Evolutionary conservation across 2,797 vertebrate genomes (phyloP), one percentile per base, ranked within the genome.

Genomic region (Clarias laeviceps): DNA sequence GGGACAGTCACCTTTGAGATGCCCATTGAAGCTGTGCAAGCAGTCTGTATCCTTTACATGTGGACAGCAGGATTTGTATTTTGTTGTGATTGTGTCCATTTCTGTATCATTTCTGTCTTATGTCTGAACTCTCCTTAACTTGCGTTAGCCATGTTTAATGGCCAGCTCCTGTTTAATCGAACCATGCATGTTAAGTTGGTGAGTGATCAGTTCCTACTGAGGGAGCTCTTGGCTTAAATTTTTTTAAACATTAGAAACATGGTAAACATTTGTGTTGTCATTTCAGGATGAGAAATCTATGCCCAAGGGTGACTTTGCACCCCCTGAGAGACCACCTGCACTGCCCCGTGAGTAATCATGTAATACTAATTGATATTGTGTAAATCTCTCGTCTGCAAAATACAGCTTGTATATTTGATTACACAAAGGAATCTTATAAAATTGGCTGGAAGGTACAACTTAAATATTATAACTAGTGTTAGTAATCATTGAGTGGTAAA

Each of bases 101-200:
- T 40, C 2, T 1, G 50, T 54, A 54, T 78, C 2, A 45, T 27
- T 66, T 80, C 8, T 77, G 32, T 29, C 11, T 54, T 54, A 29
- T 57, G 20, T 22, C 37, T 80, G 11, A 66, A 0, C 45, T 90
- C 89, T 92, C 96, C 96, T 97, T 96, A 96, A 94, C 66, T 6
- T 40, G 22, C 62, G 1, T 61, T 89, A 99, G 98, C 98, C 0
- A 99, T 99, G 98, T 98, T 99, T 88, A 99, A 99, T 24, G 98
- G 98, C 17, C 98, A 99, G 87, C 94, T 98, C 91, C 93, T 99
- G 1, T 99, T 98, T 90, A 99, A 99, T 92, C 95, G 98, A 86
- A 96, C 97, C 14, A 99, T 99, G 98, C 97, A 99, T 0, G 98
- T 99, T 32, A 99, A 99, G 94, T 96, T 99, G 97, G 98, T 99